Evolutionary conservation across 2,113 vertebrate genomes (phyloP).

Genomic region (Psittacula cyanocephala): DNA sequence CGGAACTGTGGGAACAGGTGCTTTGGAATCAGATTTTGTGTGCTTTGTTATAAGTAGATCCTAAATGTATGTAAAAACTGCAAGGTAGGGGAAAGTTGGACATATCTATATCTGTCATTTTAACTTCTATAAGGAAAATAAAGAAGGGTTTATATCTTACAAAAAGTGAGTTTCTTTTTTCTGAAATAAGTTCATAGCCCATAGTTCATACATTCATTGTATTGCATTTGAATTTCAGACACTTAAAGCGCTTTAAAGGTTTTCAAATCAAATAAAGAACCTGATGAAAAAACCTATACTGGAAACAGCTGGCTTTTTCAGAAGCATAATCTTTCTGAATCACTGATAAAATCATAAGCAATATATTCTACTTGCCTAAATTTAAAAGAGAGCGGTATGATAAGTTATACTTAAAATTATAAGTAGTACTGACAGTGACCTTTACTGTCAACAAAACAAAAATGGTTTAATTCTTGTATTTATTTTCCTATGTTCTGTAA

Average conservation of each 20-base stretch:
- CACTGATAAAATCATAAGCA: not conserved
- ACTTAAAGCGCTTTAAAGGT: not conserved
- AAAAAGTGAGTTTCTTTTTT: not conserved
- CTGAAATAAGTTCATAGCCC: not conserved
- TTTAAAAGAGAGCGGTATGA: not conserved
- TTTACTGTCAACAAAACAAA: not conserved
- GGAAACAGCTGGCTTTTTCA: not conserved
- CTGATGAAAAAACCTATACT: not conserved
- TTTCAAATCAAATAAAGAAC: conserved; percentile 1
- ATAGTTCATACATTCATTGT: not conserved
- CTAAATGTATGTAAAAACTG: not conserved
- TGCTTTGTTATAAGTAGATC: not conserved
- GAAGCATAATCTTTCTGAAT: not conserved
- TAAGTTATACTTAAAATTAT: not conserved
- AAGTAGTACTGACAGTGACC: not conserved
- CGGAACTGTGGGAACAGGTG: not conserved
- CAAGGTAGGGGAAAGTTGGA: not conserved
- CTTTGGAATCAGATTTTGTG: not conserved
- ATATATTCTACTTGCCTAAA: not conserved
- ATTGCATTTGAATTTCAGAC: not conserved
- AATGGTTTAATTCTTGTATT: not conserved
- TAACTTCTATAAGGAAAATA: not conserved
- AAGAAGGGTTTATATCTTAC: not conserved
- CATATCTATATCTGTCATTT: not conserved
- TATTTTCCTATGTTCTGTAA: not conserved